A percentile compares a stretch with the other conserved stretches of the same genome.
Evolutionary conservation across 2,797 vertebrate species (phyloP).

Genomic region (Urocyon cinereoargenteus): DNA sequence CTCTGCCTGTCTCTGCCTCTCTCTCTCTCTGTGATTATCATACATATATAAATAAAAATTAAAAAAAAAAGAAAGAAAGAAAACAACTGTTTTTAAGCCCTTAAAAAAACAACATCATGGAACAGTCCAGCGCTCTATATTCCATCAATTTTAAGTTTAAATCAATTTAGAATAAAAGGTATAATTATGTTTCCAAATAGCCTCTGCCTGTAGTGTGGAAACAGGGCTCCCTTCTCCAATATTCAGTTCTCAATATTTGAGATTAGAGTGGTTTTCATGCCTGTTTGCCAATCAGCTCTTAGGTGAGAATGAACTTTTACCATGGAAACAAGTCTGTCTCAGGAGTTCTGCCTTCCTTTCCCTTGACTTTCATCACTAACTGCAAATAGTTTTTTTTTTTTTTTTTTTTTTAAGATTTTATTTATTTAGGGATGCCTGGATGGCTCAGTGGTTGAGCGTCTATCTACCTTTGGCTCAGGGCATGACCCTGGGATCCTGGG

Average conservation of each 20-base stretch:
- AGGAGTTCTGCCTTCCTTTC: background rate
- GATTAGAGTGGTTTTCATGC: background rate
- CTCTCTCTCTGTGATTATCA: too few relatives aligned
- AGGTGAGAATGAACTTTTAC: background rate
- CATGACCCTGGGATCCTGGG: too few relatives aligned
- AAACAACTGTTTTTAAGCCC: background rate
- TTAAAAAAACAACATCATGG: background rate
- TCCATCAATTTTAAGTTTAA: constrained; percentile 42
- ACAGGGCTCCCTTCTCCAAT: background rate
- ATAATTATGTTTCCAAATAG: background rate
- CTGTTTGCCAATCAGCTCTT: constrained; percentile 34
- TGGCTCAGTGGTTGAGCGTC: too few relatives aligned
- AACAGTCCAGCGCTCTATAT: background rate
- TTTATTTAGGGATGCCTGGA: too few relatives aligned
- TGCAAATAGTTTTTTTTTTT: background rate
- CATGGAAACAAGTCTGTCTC: background rate
- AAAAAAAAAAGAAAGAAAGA: background rate
- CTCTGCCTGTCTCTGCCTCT: too few relatives aligned
- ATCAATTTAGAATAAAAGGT: constrained; percentile 59
- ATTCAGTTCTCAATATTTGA: background rate
- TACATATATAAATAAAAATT: too few relatives aligned
- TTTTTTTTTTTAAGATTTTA: too few relatives aligned
- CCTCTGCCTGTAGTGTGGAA: background rate
- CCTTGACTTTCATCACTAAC: constrained; percentile 33
- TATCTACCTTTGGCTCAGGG: too few relatives aligned